Conservation (phyloP, 2,113 vertebrate genomes). For the Orientallactaga bullata region DNA sequence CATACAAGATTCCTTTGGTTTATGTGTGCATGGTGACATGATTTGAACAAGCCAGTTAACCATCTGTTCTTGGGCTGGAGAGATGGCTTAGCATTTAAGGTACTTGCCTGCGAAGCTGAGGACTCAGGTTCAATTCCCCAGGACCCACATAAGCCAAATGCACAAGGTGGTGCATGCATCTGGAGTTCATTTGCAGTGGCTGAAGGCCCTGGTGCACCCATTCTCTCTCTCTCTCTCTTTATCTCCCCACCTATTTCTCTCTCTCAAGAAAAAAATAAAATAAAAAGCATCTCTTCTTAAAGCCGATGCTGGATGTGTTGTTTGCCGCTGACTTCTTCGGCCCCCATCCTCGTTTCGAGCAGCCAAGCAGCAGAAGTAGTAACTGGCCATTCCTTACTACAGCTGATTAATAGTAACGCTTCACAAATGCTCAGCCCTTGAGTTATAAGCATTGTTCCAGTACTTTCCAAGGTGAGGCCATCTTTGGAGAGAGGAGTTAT, state of each 20-base stretch:
- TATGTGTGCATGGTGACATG: neutral
- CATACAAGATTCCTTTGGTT: neutral
- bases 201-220: too few species aligned
- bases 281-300: neutral
- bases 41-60: neutral
- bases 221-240: too few species aligned
- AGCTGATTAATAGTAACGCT: neutral
- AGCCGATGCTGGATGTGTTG: neutral
- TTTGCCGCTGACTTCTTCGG: neutral
- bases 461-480: neutral
- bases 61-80: too few species aligned
- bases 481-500: neutral
- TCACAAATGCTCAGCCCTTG: neutral
- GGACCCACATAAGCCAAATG: too few species aligned
- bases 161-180: too few species aligned
- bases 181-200: too few species aligned
- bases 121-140: too few species aligned
- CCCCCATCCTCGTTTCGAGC: neutral
- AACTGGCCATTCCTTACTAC: neutral
- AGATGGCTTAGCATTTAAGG: too few species aligned
- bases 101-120: too few species aligned
- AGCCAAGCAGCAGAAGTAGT: neutral
- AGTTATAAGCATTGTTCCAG: neutral
- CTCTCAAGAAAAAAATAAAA: neutral
- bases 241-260: too few species aligned